Base-by-base conservation (phyloP, 2,113 vertebrate species). In the Proteles cristata region DNA sequence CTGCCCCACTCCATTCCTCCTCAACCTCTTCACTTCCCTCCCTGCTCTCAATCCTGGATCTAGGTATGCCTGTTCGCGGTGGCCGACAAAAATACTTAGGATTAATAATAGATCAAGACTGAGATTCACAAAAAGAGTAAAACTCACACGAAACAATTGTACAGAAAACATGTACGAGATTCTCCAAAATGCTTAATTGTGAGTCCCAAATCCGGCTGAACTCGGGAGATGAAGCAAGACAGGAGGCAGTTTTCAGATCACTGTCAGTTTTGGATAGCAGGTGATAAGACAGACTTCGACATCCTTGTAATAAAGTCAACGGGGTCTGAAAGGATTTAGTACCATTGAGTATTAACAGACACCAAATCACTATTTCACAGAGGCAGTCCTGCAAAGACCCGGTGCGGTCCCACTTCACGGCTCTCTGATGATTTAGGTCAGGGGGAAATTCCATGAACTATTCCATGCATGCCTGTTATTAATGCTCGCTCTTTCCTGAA, bases 391-490 rank as follows among this genome's bases (percentile, higher is more conserved):
- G 25, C 48, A 9, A 25, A 88, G n/a, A 71, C 12, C 50, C 11
- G 35, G 0, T 0, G 14, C 8, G 58, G 26, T 23, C 50, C 31
- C 2, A 4, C 80, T 2, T 39, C 48, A 31, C 11, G 2, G 17
- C 25, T 12, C 53, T 28, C 14, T 4, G 15, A 31, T 3, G 39
- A 58, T 8, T 11, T n/a, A 58, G 61, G 53, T 53, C n/a, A 15
- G 50, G 73, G 63, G 23, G 39, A 85, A 79, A 48, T 8, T 61
- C 58, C 58, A 61, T 48, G 43, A 39, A 9, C 43, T 31, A 28
- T 48, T 48, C 26, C 74, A 1, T 17, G 74, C 5, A 3, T 0
- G 4, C 7, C 88, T 53, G 23, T 39, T 76, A n/a, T 9, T 39
- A 28, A 35, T 39, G 65, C 45, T 19, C 43, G 4, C 23, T 82